Percentiles rank a stretch among this genome's conserved stretches.
phyloP scores from a whole-genome alignment of 2,797 vertebrate species.

The Myotis vivesi region DNA sequence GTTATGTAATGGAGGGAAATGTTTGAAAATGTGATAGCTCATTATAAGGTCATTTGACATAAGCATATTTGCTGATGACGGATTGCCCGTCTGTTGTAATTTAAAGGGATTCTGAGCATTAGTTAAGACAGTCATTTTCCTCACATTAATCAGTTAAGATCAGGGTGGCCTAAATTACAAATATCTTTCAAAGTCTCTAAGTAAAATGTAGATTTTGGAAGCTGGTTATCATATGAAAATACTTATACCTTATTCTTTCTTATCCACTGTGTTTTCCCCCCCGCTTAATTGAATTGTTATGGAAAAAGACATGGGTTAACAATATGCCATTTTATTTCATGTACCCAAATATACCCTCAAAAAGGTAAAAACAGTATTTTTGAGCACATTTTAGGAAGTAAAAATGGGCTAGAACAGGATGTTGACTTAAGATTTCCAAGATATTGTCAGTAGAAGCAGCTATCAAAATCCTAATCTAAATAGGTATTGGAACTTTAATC shows the following conservation, averaged over 20 bases:
- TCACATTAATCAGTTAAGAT: slow-evolving; percentile 57
- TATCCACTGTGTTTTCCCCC: neutral
- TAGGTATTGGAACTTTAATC: neutral
- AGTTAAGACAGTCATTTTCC: slow-evolving; percentile 62
- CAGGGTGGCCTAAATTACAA: slow-evolving; percentile 21
- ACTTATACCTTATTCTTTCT: neutral
- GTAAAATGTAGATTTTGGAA: slow-evolving; percentile 47
- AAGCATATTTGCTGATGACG: slow-evolving; percentile 71
- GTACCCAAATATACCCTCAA: neutral
- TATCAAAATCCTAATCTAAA: slow-evolving; percentile 9
- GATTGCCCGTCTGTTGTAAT: slow-evolving; percentile 63
- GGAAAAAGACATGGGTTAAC: neutral
- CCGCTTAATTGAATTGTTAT: neutral
- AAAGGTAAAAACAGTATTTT: neutral
- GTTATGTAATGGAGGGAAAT: slow-evolving; percentile 66
- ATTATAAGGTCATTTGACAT: slow-evolving; percentile 76
- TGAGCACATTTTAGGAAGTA: neutral
- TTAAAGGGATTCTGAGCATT: slow-evolving; percentile 70
- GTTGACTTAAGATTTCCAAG: slow-evolving; percentile 26
- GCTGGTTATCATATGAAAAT: neutral
- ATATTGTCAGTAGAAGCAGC: neutral
- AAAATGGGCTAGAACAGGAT: neutral
- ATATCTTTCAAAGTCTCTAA: slow-evolving; percentile 13
- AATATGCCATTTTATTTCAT: neutral
- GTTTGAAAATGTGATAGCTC: slow-evolving; percentile 72